phyloP scores from a whole-genome alignment of 2,797 vertebrate genomes.

The Arvicola amphibius region DNA sequence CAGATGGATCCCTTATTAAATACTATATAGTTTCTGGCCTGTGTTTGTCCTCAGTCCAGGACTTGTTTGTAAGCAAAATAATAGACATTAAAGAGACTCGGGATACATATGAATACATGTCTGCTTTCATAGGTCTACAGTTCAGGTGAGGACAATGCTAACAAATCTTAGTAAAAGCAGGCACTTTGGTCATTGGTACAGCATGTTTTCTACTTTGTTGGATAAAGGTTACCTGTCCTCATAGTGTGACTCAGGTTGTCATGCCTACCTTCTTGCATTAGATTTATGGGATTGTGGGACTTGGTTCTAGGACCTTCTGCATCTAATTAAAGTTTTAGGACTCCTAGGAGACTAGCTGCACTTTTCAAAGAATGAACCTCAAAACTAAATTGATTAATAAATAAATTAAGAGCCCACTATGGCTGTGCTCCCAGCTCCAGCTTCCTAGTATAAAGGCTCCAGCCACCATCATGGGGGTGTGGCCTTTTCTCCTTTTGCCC shows the following conservation, averaged over 20 bases:
- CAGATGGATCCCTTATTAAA: constrained; percentile 10
- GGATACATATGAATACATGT: not conserved
- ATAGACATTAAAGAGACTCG: not conserved
- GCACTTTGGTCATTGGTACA: not conserved
- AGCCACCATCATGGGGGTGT: not conserved
- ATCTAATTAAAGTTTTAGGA: constrained; percentile 60
- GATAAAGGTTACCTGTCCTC: constrained; percentile 1
- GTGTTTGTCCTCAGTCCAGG: too few species aligned
- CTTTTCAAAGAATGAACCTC: not conserved
- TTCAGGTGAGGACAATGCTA: not conserved
- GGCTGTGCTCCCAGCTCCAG: not conserved
- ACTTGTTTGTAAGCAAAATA: not conserved
- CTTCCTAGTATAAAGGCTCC: not conserved
- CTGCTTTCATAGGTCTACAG: not conserved
- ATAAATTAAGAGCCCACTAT: too few species aligned
- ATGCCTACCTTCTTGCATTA: constrained; percentile 14
- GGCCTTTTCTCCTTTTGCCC: not conserved
- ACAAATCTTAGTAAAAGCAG: constrained; percentile 41
- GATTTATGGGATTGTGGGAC: constrained; percentile 51
- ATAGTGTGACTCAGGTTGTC: not conserved
- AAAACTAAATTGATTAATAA: not conserved
- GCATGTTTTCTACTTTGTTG: not conserved
- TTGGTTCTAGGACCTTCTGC: constrained; percentile 9
- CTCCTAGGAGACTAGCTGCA: not conserved
- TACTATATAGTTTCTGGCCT: not conserved